Conservation (phyloP, 2,888 invertebrate genomes). For the Melieria picta region DNA sequence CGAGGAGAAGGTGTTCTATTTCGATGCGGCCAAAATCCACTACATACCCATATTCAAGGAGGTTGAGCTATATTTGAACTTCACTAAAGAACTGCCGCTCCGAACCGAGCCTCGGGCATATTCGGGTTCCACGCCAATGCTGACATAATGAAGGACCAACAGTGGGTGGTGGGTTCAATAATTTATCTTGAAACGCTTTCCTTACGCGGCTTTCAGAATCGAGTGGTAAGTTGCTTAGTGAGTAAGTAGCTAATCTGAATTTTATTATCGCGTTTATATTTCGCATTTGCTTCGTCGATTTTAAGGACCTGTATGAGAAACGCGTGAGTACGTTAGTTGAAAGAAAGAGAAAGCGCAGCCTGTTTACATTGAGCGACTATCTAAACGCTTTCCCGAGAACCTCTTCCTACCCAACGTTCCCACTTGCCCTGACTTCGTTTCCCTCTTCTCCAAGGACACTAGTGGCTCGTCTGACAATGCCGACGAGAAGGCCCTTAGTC, state of each 20-base stretch:
- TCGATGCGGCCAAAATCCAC: slow-evolving; percentile 77
- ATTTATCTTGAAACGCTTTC: slow-evolving; percentile 48
- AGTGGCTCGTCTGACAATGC: slow-evolving; percentile 68
- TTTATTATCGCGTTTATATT: slow-evolving; percentile 44
- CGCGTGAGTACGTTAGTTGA: slow-evolving; percentile 61
- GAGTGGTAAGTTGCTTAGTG: slow-evolving; percentile 62
- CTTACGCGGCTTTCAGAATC: slow-evolving; percentile 54
- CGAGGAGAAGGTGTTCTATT: slow-evolving; percentile 70
- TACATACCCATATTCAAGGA: slow-evolving; percentile 78
- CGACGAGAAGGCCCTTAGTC: slow-evolving; percentile 67
- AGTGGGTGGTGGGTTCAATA: slow-evolving; percentile 60
- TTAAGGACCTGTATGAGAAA: slow-evolving; percentile 67
- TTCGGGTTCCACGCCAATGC: slow-evolving; percentile 95
- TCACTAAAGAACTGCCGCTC: slow-evolving; percentile 77
- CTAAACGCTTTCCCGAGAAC: slow-evolving; percentile 62
- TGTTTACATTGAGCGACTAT: slow-evolving; percentile 55
- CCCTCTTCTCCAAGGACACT: slow-evolving; percentile 60
- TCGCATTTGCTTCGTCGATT: background rate
- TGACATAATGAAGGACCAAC: slow-evolving; percentile 90
- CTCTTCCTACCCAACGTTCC: slow-evolving; percentile 61
- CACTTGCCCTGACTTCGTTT: slow-evolving; percentile 62
- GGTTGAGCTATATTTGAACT: slow-evolving; percentile 76
- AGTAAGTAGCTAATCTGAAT: slow-evolving; percentile 45
- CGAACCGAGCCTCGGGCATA: slow-evolving; percentile 83
- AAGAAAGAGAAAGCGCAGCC: slow-evolving; percentile 59